Evolutionary conservation across 2,888 invertebrate genomes (phyloP), one percentile per base, ranked within the genome.

Genomic region (Epinotia nisella): DNA sequence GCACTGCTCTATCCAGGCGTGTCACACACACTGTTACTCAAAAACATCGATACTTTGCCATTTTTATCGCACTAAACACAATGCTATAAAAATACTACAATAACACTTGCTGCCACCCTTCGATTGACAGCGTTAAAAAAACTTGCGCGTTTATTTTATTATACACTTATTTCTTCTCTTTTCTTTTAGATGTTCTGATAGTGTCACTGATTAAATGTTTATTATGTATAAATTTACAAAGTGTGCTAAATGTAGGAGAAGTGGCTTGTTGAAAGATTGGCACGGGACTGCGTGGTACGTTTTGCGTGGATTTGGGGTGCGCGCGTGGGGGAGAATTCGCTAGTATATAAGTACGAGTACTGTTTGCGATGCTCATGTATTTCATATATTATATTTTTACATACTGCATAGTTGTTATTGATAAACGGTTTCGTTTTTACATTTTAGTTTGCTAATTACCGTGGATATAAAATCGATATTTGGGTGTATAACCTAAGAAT

Each of bases 261-360:
- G 90, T 84, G 85, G 69, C 80, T 76, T 84, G 88, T 77, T 79
- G 85, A 88, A 83, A 90, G 91, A 88, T 86, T 89, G 85, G 83
- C 84, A 85, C 85, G 84, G 82, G 85, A 93, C 92, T 93, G 92
- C 88, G 90, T 88, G 85, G 86, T 84, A 81, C 81, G 85, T 87
- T 88, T 85, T 83, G 87, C 83, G 85, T 81, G 78, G 75, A 78
- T 82, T 74, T 81, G 82, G 88, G 88, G 88, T 85, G 86, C 90
- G 90, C 91, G 90, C 89, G 89, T 83, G 86, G 81, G 92, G 92
- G 90, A 84, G 19, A 84, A 85, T 82, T 83, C 84, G 76, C 79
- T 82, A 61, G 61, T 72, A 72, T 2, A 67, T 67, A 68, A n/a
- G 61, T 61, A 68, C 45, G n/a, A 7, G 11, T 9, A 17, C 19